Percentiles rank a stretch among this genome's conserved stretches.
Evolutionary conservation across 2,888 invertebrate species (phyloP).

Genomic region (Lasius fuliginosus): DNA sequence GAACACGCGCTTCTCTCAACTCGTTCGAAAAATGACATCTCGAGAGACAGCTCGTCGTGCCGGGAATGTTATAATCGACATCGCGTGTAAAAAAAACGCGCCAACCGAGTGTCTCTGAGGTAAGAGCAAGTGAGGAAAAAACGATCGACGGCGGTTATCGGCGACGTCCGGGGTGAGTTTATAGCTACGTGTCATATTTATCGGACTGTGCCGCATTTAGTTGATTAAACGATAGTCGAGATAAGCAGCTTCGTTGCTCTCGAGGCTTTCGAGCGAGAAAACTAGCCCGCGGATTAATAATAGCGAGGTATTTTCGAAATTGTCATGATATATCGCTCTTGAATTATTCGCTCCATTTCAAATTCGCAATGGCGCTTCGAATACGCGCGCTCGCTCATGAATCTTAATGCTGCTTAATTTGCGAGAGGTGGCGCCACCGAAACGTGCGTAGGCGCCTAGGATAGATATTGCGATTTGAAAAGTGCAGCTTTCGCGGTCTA

Average conservation of each 20-base stretch:
- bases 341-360: background rate
- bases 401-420: conserved; percentile 60
- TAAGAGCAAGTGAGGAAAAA: conserved; percentile 53
- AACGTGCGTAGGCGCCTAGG: conserved; percentile 35
- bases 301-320: background rate
- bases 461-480: background rate
- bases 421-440: conserved; percentile 75
- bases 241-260: background rate
- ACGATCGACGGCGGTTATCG: conserved; percentile 74
- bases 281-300: background rate
- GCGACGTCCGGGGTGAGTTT: conserved; percentile 78
- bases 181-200: conserved; percentile 79
- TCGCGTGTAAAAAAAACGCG: background rate
- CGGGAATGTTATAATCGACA: background rate
- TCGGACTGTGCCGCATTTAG: conserved; percentile 79
- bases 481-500: background rate
- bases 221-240: conserved; percentile 79
- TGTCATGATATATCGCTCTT: background rate
- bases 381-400: conserved; percentile 7
- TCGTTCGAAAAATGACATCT: background rate
- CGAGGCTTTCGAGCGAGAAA: background rate
- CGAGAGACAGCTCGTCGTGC: background rate
- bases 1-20: background rate
- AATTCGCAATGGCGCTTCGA: conserved; percentile 40
- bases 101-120: background rate